These are phyloP conservation scores for Monopis laevigella DNA, from an alignment of 2,888 invertebrate genomes.

Conservation along the genomic window DNA sequence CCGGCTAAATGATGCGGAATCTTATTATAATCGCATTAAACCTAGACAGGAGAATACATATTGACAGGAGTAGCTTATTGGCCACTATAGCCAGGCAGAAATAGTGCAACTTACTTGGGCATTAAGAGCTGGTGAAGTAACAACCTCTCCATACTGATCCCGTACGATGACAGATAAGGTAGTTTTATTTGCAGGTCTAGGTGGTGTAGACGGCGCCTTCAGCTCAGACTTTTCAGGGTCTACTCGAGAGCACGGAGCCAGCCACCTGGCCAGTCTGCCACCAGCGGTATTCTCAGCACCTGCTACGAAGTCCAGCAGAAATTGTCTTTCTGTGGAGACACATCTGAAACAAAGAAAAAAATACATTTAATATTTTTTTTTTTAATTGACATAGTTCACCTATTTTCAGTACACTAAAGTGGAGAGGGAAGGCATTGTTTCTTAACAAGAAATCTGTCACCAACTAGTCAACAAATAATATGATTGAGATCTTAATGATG, in stretches of 20 bases:
- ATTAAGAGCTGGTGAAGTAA: conserved; percentile 85
- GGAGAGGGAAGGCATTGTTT: no score
- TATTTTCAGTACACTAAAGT: no score
- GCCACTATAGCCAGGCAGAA: no score
- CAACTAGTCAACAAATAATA: no score
- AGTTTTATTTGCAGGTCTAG: conserved; percentile 67
- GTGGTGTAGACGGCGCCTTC: conserved; percentile 73
- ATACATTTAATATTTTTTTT: no score
- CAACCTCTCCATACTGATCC: conserved; percentile 92
- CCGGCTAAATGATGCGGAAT: no score
- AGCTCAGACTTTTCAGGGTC: conserved; percentile 91
- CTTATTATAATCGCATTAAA: no score
- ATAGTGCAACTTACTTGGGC: conserved; percentile 72
- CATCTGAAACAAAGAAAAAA: conserved; percentile 58
- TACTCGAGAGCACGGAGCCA: conserved; percentile 91
- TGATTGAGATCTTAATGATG: no score
- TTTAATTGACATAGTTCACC: no score
- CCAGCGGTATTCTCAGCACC: conserved; percentile 88
- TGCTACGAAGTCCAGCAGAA: conserved; percentile 91
- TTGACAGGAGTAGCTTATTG: no score
- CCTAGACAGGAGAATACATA: no score
- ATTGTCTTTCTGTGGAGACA: conserved; percentile 91
- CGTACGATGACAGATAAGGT: conserved; percentile 76
- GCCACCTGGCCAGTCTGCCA: conserved; percentile 92
- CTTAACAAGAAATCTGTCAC: no score